phyloP scores from a whole-genome alignment of 2,797 vertebrate species.

The Capromys pilorides region DNA sequence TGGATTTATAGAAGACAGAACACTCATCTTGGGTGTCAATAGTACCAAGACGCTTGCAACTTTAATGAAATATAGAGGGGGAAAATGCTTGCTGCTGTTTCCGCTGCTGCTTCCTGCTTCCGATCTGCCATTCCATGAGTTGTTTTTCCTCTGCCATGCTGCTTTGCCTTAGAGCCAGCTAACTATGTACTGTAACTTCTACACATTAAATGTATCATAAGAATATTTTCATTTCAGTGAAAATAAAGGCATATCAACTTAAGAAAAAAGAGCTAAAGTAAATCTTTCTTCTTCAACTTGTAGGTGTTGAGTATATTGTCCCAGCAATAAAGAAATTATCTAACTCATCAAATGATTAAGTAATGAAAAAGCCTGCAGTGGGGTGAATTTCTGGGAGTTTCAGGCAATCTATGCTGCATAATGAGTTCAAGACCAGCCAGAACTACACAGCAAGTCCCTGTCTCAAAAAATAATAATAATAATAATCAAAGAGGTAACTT shows the following conservation, averaged over 20 bases:
- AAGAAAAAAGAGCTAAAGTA: background rate
- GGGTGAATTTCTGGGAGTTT: background rate
- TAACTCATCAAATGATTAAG: background rate
- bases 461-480: background rate
- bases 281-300: background rate
- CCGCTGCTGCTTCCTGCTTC: background rate
- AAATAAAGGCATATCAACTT: too few species aligned
- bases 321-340: background rate
- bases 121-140: background rate
- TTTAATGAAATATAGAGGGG: background rate
- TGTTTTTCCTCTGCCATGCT: background rate
- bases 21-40: background rate
- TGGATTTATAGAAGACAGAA: background rate
- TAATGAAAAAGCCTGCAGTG: background rate
- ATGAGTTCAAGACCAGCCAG: background rate
- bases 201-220: background rate
- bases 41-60: background rate
- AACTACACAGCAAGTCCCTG: background rate
- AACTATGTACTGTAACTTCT: background rate
- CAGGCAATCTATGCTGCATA: background rate
- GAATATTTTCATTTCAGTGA: too few species aligned
- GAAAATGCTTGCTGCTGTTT: background rate
- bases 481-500: background rate
- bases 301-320: background rate
- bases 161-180: background rate